These are phyloP conservation scores for Podiceps cristatus DNA, from an alignment of 2,113 vertebrate species.

Conservation along the genomic window DNA sequence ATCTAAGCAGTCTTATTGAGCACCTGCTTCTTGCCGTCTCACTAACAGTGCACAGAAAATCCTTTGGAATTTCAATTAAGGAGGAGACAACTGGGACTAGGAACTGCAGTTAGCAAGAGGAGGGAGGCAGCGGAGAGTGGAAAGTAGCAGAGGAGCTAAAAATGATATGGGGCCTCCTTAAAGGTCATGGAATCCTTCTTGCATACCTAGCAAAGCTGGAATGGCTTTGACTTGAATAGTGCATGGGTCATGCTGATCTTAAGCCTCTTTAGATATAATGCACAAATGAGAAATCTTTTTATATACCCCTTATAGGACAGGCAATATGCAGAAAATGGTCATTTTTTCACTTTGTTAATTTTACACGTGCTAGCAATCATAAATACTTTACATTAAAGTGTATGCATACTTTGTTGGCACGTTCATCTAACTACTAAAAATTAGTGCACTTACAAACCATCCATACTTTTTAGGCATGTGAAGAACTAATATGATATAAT, in stretches of 20 bases:
- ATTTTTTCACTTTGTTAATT: not conserved
- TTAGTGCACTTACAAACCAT: not conserved
- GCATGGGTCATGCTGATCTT: not conserved
- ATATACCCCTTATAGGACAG: not conserved
- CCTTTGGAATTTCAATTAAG: not conserved
- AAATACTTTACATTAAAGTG: not conserved
- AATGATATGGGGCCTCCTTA: not conserved
- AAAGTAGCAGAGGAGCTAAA: constrained; percentile 32
- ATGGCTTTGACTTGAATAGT: not conserved
- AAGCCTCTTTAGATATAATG: not conserved
- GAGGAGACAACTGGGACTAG: not conserved
- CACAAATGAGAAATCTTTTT: not conserved
- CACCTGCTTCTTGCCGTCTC: constrained; percentile 49
- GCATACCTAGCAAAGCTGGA: constrained; percentile 23
- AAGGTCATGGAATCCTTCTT: constrained; percentile 30
- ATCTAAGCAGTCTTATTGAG: not conserved
- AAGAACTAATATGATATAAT: not conserved
- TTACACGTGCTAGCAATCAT: not conserved
- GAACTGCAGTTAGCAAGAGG: not conserved
- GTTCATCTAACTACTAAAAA: not conserved
- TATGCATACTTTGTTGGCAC: not conserved
- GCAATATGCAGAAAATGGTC: not conserved
- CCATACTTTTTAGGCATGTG: not conserved
- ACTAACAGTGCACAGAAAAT: not conserved
- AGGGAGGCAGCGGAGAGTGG: not conserved